phyloP scores from a whole-genome alignment of 2,113 vertebrate species.

The Indicator maculatus region DNA sequence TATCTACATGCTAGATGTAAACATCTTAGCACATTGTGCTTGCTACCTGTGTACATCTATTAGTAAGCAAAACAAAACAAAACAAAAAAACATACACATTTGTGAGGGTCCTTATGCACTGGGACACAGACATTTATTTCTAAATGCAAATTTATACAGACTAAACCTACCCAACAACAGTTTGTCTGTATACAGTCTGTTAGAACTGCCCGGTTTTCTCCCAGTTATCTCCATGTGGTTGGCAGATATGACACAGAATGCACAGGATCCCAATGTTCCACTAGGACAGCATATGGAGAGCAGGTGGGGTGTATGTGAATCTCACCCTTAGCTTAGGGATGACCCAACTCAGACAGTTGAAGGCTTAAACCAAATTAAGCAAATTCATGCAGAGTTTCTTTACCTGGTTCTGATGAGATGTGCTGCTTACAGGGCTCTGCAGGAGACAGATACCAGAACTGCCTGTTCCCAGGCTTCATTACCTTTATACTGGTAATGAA shows the following conservation, averaged over 20 bases:
- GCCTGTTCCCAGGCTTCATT: slow-evolving; percentile 48
- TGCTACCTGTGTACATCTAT: not conserved
- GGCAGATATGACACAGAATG: not conserved
- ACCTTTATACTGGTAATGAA: not conserved
- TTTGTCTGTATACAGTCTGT: not conserved
- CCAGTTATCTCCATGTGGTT: not conserved
- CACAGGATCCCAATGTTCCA: not conserved
- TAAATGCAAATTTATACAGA: not conserved
- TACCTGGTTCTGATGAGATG: slow-evolving; percentile 59
- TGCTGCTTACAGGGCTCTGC: slow-evolving; percentile 36
- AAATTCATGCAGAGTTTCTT: slow-evolving; percentile 27
- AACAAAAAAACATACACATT: not conserved
- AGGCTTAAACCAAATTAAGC: slow-evolving; percentile 36
- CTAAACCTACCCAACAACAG: not conserved
- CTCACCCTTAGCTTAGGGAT: not conserved
- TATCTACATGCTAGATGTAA: not conserved
- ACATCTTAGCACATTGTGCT: not conserved
- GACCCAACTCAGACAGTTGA: not conserved
- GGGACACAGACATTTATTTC: not conserved
- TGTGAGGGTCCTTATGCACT: not conserved
- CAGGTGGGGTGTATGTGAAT: not conserved
- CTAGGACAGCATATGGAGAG: not conserved
- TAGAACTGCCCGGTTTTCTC: not conserved
- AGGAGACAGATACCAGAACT: slow-evolving; percentile 47
- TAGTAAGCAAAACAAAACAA: not conserved